Evolutionary conservation across 2,797 vertebrate genomes (phyloP).

Genomic region (Cephalopachus bancanus): DNA sequence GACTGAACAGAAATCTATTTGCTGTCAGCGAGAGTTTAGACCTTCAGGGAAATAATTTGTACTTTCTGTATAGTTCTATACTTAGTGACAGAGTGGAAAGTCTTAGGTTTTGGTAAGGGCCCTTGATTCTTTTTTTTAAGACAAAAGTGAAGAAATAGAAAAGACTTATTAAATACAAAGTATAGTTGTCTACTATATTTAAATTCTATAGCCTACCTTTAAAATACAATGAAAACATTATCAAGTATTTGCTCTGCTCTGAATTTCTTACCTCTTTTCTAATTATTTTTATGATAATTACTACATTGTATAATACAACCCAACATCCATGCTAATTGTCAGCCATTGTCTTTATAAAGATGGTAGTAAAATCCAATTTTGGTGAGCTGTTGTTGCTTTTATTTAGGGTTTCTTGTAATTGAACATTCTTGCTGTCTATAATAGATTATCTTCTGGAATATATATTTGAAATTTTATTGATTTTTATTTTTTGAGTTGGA

Average conservation of each 20-base stretch:
- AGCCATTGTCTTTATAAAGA: conserved; percentile 5
- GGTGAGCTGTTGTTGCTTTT: conserved; percentile 28
- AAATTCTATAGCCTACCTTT: conserved; percentile 26
- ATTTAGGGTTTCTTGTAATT: conserved; percentile 15
- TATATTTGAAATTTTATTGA: no score
- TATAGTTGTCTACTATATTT: neutral
- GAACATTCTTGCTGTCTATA: neutral
- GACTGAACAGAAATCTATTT: neutral
- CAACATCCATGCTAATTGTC: neutral
- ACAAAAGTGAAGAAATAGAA: conserved; percentile 14
- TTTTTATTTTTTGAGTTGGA: neutral
- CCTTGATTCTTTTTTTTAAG: conserved; percentile 20
- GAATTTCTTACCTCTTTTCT: conserved; percentile 52
- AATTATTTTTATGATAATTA: neutral
- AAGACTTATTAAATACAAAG: neutral
- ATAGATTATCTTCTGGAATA: no score
- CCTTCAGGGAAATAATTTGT: neutral
- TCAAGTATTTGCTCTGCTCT: neutral
- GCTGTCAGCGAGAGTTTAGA: conserved; percentile 6
- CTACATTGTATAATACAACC: neutral
- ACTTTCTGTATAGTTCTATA: neutral
- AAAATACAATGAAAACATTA: conserved; percentile 48
- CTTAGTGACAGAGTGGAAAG: neutral
- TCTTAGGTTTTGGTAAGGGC: neutral
- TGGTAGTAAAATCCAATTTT: conserved; percentile 26